Percentiles rank a stretch among this genome's conserved stretches.
Evolutionary conservation across 2,888 invertebrate genomes (phyloP).

Genomic region (Temnothorax rugatulus): DNA sequence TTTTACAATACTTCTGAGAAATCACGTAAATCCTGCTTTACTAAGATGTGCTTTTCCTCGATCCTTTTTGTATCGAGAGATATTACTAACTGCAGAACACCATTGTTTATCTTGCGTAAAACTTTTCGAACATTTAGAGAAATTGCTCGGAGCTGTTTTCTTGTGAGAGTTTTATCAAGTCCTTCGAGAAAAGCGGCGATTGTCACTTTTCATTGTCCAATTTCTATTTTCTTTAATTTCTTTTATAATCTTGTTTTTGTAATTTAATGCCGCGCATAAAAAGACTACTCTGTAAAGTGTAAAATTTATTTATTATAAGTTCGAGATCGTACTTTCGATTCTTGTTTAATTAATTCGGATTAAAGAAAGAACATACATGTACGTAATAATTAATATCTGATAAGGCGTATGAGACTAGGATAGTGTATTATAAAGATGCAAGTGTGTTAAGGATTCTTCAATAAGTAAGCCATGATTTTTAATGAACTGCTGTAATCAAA

Average conservation of each 20-base stretch:
- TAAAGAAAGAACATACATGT: slow-evolving; percentile 6
- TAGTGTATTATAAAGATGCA: background rate
- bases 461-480: slow-evolving; percentile 24
- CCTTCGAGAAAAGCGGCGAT: slow-evolving; percentile 1
- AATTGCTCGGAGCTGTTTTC: slow-evolving; percentile 4
- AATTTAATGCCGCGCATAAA: background rate
- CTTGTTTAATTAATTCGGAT: slow-evolving; percentile 5
- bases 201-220: background rate
- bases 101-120: slow-evolving; percentile 10
- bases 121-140: slow-evolving; percentile 6
- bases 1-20: background rate
- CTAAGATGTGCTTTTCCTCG: background rate
- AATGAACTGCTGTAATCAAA: slow-evolving; percentile 39
- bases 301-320: background rate
- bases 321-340: background rate
- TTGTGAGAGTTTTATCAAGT: slow-evolving; percentile 35
- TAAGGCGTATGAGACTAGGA: background rate
- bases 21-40: background rate
- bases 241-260: background rate
- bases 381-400: background rate
- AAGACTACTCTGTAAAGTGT: background rate
- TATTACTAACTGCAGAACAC: background rate
- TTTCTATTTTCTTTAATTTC: background rate
- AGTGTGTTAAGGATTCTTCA: background rate
- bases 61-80: background rate